Evolutionary conservation across 2,888 invertebrate species (phyloP).

Genomic region (Drosophila bunnanda): DNA sequence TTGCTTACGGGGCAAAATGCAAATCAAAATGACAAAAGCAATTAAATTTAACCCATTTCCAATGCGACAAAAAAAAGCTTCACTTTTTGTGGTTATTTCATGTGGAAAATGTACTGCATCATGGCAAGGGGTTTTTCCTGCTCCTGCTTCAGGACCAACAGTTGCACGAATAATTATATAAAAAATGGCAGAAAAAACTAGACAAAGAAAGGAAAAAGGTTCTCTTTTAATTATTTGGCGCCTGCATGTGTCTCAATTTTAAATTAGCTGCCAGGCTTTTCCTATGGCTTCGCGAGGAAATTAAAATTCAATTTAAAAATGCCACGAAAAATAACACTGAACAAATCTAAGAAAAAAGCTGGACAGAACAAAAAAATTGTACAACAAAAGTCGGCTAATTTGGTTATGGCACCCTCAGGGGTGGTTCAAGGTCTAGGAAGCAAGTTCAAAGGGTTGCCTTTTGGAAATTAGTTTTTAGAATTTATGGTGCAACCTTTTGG

Average conservation of each 20-base stretch:
- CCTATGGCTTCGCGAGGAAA: slow-evolving; percentile 49
- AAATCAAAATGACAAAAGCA: slow-evolving; percentile 81
- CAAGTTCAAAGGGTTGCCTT: slow-evolving; percentile 47
- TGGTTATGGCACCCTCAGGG: slow-evolving; percentile 56
- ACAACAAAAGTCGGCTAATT: slow-evolving; percentile 77
- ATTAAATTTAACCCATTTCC: slow-evolving; percentile 81
- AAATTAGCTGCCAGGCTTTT: slow-evolving; percentile 69
- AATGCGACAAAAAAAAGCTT: slow-evolving; percentile 61
- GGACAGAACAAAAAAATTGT: slow-evolving; percentile 42
- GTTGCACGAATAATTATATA: slow-evolving; percentile 54
- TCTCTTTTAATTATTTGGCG: slow-evolving; percentile 75
- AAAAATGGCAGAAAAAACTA: slow-evolving; percentile 8
- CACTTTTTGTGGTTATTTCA: slow-evolving; percentile 80
- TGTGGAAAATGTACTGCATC: slow-evolving; percentile 83
- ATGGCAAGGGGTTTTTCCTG: slow-evolving; percentile 46
- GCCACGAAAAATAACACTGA: slow-evolving; percentile 64
- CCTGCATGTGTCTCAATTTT: slow-evolving; percentile 80
- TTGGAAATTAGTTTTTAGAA: slow-evolving; percentile 82
- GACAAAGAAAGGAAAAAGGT: slow-evolving; percentile 40
- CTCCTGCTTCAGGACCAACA: no score
- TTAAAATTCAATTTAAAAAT: slow-evolving; percentile 81
- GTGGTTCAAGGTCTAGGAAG: slow-evolving; percentile 41
- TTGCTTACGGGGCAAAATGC: slow-evolving; percentile 76
- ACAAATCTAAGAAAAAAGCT: slow-evolving; percentile 23
- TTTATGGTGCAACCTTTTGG: slow-evolving; percentile 68